phyloP scores from a whole-genome alignment of 2,113 vertebrate species.

The Tricholaema leucomelas region DNA sequence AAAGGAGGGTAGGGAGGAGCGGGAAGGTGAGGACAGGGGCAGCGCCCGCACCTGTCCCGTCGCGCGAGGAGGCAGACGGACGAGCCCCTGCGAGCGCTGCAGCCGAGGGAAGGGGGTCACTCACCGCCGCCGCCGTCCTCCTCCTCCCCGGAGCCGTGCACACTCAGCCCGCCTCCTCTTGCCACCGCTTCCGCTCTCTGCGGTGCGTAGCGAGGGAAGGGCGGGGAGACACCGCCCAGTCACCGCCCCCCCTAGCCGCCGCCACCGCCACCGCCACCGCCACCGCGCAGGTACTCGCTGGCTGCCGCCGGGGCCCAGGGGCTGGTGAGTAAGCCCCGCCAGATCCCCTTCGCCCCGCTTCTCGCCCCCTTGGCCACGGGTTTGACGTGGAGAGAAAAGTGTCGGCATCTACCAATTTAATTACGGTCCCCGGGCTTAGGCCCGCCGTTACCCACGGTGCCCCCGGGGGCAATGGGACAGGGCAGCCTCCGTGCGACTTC shows the following conservation, averaged over 20 bases:
- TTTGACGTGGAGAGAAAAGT: neutral
- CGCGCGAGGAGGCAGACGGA: too few relatives aligned
- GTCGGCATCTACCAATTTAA: neutral
- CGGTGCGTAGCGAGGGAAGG: conserved; percentile 16
- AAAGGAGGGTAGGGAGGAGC: neutral
- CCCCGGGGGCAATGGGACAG: neutral
- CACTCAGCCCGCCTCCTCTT: conserved; percentile 42
- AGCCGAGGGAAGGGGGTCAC: neutral
- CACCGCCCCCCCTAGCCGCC: neutral
- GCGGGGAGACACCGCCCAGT: neutral
- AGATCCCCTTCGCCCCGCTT: neutral
- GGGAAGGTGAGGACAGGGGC: neutral
- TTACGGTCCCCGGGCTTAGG: neutral
- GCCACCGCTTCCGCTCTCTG: conserved; percentile 49
- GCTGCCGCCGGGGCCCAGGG: neutral
- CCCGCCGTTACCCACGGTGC: too few relatives aligned
- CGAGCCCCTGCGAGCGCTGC: neutral
- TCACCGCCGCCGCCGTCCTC: neutral
- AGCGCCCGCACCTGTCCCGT: neutral
- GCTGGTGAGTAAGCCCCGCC: neutral
- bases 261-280: neutral
- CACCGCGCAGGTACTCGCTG: neutral
- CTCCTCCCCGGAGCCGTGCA: neutral
- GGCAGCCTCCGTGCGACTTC: neutral
- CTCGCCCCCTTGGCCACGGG: neutral